These are phyloP conservation scores for Hassar affinis DNA, from an alignment of 2,113 vertebrate species.

Conservation along the genomic window DNA sequence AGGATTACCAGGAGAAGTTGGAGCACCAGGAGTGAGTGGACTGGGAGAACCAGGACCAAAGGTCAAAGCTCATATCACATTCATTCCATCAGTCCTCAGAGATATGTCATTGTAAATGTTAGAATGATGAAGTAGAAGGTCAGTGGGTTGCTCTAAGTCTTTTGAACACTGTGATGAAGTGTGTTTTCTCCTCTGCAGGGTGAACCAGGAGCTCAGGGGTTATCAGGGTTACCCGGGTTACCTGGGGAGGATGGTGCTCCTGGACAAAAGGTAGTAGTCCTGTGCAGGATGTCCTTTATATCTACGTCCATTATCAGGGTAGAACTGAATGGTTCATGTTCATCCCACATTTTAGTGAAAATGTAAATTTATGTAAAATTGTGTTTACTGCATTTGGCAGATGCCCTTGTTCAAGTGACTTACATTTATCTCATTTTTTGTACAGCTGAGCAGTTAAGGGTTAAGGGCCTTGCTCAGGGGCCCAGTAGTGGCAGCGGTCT, in stretches of 20 bases:
- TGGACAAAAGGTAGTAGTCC: slow-evolving; percentile 76
- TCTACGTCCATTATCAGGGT: not conserved
- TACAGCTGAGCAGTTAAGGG: too few relatives aligned
- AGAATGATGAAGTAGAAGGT: not conserved
- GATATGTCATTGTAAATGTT: not conserved
- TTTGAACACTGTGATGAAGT: not conserved
- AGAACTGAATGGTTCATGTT: not conserved
- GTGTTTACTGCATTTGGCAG: too few relatives aligned
- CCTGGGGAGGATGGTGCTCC: slow-evolving; percentile 83
- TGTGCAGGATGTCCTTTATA: not conserved
- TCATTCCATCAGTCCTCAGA: not conserved
- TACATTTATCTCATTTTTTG: too few relatives aligned
- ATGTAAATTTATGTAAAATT: too few relatives aligned
- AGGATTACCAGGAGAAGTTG: slow-evolving; percentile 79
- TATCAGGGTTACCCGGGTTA: slow-evolving; percentile 79
- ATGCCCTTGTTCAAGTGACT: too few relatives aligned
- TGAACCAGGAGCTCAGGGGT: slow-evolving; percentile 76
- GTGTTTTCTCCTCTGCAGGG: slow-evolving; percentile 68
- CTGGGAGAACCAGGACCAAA: slow-evolving; percentile 77
- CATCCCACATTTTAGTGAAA: not conserved
- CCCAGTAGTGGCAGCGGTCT: not conserved
- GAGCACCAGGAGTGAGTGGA: slow-evolving; percentile 76
- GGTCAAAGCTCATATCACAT: slow-evolving; percentile 54
- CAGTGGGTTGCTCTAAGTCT: not conserved
- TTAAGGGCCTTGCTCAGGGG: too few relatives aligned